A percentile compares a stretch with the other conserved stretches of the same genome.
phyloP scores from a whole-genome alignment of 2,797 vertebrate species.

The Helostoma temminkii region DNA sequence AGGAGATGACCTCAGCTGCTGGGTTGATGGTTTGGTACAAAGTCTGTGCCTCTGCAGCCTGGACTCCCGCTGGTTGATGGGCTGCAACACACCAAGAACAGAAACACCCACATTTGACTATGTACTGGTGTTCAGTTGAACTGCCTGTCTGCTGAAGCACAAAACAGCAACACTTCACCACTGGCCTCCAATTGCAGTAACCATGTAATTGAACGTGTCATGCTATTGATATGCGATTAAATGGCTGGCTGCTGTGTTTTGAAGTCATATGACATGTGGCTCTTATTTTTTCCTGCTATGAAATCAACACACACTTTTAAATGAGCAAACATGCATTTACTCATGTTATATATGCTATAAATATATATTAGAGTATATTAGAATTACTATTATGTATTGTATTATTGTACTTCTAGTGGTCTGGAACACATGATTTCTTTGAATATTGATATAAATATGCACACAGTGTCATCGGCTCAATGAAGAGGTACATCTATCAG shows the following conservation, averaged over 20 bases:
- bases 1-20: slow-evolving; percentile 39
- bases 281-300: slow-evolving; percentile 7
- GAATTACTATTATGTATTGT: no score
- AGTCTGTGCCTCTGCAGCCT: slow-evolving; percentile 60
- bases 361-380: no score
- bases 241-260: slow-evolving; percentile 10
- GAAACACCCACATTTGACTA: slow-evolving; percentile 19
- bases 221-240: slow-evolving; percentile 12
- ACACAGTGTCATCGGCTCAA: slow-evolving; percentile 2
- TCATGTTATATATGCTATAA: no score
- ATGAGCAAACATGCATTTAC: slow-evolving; percentile 10
- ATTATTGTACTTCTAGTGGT: slow-evolving; percentile 17
- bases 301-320: slow-evolving; percentile 32
- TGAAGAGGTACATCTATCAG: slow-evolving; percentile 55
- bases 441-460: slow-evolving; percentile 50
- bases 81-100: slow-evolving; percentile 73
- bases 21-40: slow-evolving; percentile 53
- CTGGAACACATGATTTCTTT: slow-evolving; percentile 29
- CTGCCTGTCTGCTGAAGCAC: no score
- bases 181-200: not conserved
- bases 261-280: not conserved
- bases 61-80: slow-evolving; percentile 64
- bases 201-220: not conserved
- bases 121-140: slow-evolving; percentile 8
- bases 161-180: no score